Evolutionary conservation across 2,797 vertebrate species (phyloP).

Genomic region (Muscicapa striata): DNA sequence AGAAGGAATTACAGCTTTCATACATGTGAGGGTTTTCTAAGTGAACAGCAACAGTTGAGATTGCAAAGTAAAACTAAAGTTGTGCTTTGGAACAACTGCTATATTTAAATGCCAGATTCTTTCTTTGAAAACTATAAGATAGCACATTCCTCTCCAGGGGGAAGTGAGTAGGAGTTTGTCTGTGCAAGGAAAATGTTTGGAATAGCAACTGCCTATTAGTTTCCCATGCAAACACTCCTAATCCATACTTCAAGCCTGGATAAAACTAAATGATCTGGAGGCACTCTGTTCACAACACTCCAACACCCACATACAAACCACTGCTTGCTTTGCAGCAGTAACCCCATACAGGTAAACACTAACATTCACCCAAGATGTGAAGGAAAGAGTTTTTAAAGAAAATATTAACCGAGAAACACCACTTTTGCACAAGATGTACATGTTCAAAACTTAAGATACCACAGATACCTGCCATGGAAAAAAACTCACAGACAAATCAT

Average conservation of each 20-base stretch:
- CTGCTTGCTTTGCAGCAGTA: neutral
- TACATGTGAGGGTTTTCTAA: neutral
- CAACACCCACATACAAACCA: neutral
- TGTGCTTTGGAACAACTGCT: neutral
- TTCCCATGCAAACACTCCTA: neutral
- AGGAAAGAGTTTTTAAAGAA: neutral
- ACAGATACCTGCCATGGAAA: neutral
- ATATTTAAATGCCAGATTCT: neutral
- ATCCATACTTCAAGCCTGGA: neutral
- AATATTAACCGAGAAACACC: neutral
- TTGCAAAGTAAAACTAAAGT: neutral
- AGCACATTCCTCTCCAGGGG: neutral
- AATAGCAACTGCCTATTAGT: neutral
- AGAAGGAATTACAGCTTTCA: neutral
- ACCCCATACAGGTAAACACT: neutral
- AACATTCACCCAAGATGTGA: neutral
- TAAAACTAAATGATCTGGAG: neutral
- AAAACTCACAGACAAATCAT: neutral
- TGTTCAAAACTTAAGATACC: neutral
- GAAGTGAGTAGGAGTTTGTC: neutral
- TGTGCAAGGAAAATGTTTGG: neutral
- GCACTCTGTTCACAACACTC: neutral
- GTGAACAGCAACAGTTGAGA: neutral
- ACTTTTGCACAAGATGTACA: neutral
- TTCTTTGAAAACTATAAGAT: neutral